Base-by-base conservation (phyloP, 2,113 vertebrate species). In the Proteles cristata region DNA sequence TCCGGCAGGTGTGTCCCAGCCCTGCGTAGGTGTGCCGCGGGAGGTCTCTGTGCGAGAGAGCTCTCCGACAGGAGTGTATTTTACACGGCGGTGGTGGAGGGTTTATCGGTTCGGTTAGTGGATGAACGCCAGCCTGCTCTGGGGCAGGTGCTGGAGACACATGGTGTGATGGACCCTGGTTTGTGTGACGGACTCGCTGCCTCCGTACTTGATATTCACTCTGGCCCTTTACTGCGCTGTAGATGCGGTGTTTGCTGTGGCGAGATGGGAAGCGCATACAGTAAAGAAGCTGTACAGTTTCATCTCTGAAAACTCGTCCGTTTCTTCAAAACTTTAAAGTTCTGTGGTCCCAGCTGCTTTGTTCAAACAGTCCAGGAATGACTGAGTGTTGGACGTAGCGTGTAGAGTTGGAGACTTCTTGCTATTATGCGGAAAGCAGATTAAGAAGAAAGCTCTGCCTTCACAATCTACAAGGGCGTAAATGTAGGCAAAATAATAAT, bases 401-500 rank as follows among this genome's bases (percentile, higher is more conserved):
- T 76, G 96, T 97, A 87, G 81, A 98, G 96, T 95, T 98, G 97
- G 84, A 97, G 94, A 96, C 50, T 28, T 97, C 90, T 96, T 98
- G 88, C 92, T 97, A 4, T 80, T 95, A 55, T 97, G 97, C 96
- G 95, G 92, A 97, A 98, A 98, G 93, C 94, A 97, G 84, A 98
- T 97, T 65, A 97, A 97, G 87, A 94, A 96, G 96, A 97, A 87
- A 97, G 87, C 76, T 88, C 73, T 97, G 93, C 73, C 97, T 98
- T 98, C 97, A 88, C 91, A 98, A 83, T 96, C 96, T 95, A 96
- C 63, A 98, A 97, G 97, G 79, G 95, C 12, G 85, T 98, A 97
- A 98, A 98, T 98, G 96, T 97, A 97, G 98, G 97, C 97, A 98
- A 99, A 99, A 98, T 98, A 98, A 97, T 98, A 98, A 98, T 98